Percentiles rank a stretch among this genome's conserved stretches.
Evolutionary conservation across 2,113 vertebrate species (phyloP).

Genomic region (Zapornia atra): DNA sequence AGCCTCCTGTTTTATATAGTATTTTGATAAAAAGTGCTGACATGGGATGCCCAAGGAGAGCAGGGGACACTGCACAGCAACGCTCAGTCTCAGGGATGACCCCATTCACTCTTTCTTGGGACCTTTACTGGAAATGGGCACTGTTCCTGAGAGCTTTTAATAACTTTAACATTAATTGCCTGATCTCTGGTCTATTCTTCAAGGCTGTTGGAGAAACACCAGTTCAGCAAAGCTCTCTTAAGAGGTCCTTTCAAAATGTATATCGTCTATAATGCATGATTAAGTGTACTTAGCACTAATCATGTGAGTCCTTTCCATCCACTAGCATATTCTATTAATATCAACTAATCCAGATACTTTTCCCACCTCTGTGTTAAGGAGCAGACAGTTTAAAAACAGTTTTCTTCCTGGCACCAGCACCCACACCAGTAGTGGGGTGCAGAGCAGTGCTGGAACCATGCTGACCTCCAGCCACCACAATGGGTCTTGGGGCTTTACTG

Average conservation of each 20-base stretch:
- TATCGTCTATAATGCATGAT: neutral
- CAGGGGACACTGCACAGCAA: neutral
- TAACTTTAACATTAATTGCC: neutral
- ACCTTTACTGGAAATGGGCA: neutral
- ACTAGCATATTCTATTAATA: constrained; percentile 16
- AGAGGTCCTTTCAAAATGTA: neutral
- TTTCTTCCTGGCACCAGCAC: neutral
- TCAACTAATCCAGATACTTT: neutral
- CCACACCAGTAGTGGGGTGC: too few species aligned
- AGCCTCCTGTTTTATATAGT: neutral
- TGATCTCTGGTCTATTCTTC: neutral
- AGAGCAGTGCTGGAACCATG: neutral
- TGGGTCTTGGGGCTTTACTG: neutral
- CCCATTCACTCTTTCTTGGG: neutral
- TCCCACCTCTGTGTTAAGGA: neutral
- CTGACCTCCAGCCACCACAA: neutral
- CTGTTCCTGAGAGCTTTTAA: neutral
- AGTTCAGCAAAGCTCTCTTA: constrained; percentile 21
- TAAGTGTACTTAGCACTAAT: constrained; percentile 43
- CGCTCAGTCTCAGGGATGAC: neutral
- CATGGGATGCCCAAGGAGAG: neutral
- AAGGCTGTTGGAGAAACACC: constrained; percentile 39
- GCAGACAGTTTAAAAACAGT: neutral
- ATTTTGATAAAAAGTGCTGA: neutral
- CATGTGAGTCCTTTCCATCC: neutral